A percentile compares a stretch with the other conserved stretches of the same genome.
These are phyloP conservation scores for Bergia puertoricense DNA, from an alignment of 92 coral and sea anemone species.

Conservation along the genomic window DNA sequence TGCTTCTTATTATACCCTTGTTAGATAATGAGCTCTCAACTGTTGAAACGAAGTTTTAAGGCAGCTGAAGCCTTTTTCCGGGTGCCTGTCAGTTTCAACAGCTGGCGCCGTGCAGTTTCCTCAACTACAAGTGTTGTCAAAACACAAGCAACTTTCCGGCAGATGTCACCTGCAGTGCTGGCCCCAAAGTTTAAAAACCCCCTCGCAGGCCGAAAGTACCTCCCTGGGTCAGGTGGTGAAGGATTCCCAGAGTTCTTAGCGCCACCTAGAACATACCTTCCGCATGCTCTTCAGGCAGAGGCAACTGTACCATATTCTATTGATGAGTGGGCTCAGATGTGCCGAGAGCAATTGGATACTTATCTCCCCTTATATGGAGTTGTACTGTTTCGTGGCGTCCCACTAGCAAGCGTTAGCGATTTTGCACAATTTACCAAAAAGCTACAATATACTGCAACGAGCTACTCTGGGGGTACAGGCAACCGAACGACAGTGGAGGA, in stretches of 20 bases:
- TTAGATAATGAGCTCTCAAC: neutral
- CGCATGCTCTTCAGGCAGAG: slow-evolving; percentile 62
- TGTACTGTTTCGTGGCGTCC: slow-evolving; percentile 75
- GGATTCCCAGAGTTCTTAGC: slow-evolving; percentile 78
- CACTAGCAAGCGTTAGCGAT: slow-evolving; percentile 45
- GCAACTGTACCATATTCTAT: slow-evolving; percentile 33
- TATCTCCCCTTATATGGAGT: slow-evolving; percentile 59
- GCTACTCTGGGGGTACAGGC: slow-evolving; percentile 81
- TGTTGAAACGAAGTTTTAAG: neutral
- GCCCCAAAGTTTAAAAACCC: slow-evolving; percentile 61
- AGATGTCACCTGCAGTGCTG: slow-evolving; percentile 51
- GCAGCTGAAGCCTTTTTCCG: neutral
- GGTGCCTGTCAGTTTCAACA: neutral
- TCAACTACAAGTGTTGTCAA: neutral
- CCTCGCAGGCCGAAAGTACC: slow-evolving; percentile 65
- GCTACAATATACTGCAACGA: slow-evolving; percentile 71
- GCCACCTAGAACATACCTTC: slow-evolving; percentile 60
- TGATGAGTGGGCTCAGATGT: slow-evolving; percentile 60
- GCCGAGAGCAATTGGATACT: slow-evolving; percentile 64
- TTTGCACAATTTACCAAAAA: slow-evolving; percentile 53
- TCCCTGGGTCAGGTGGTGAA: slow-evolving; percentile 71
- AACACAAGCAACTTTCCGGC: slow-evolving; percentile 45
- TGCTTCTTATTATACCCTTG: neutral
- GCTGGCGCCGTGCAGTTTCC: neutral
- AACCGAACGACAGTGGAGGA: slow-evolving; percentile 60